These are phyloP conservation scores for Condylura cristata DNA, from an alignment of 2,113 vertebrate genomes.

Conservation along the genomic window DNA sequence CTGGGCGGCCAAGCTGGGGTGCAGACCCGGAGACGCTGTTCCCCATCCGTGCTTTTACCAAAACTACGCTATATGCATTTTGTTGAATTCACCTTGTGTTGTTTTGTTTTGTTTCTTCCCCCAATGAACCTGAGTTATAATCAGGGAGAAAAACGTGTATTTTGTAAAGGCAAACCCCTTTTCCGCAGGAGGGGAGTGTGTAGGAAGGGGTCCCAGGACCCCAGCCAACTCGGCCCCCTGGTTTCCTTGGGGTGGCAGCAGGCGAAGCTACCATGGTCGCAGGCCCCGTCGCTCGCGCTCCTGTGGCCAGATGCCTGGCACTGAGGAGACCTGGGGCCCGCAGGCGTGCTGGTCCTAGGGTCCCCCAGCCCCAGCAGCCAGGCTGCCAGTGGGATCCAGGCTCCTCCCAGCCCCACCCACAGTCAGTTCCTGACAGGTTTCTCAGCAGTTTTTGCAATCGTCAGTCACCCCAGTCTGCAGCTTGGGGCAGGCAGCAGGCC, in stretches of 20 bases:
- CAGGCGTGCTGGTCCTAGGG: neutral
- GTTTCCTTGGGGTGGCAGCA: neutral
- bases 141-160: neutral
- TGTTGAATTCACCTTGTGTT: no score
- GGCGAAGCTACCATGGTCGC: neutral
- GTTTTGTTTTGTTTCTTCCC: neutral
- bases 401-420: conserved; percentile 3
- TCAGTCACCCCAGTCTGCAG: neutral
- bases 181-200: neutral
- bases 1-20: neutral
- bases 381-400: neutral
- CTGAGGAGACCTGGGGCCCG: neutral
- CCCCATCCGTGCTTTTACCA: neutral
- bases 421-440: conserved; percentile 44
- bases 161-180: neutral
- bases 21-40: neutral
- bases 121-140: conserved; percentile 5
- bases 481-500: neutral
- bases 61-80: no score
- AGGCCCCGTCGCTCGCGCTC: neutral
- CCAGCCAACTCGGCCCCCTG: neutral
- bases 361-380: neutral
- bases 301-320: rapidly evolving
- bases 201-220: neutral
- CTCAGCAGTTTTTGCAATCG: conserved; percentile 41